Percentiles rank a stretch among this genome's conserved stretches.
Conservation (phyloP, 2,888 invertebrate species). For the Ormyrus nitidulus region DNA sequence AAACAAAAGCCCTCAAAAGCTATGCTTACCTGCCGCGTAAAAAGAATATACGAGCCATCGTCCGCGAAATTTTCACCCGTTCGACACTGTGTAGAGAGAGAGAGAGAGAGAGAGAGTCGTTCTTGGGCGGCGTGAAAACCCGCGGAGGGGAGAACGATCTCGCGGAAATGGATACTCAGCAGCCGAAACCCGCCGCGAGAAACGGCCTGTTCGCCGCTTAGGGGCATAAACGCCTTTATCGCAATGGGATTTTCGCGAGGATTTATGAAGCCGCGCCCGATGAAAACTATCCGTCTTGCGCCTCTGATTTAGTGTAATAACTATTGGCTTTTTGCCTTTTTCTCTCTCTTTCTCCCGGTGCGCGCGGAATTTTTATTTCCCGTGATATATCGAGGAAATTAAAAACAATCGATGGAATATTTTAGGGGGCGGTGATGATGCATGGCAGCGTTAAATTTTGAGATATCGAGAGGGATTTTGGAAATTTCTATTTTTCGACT, state of each 20-base stretch:
- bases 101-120: neutral
- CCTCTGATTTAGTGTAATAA: neutral
- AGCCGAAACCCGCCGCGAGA: neutral
- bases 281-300: slow-evolving; percentile 68
- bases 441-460: too few species aligned
- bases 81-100: neutral
- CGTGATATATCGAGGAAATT: too few species aligned
- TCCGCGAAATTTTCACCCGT: neutral
- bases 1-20: too few species aligned
- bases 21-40: neutral
- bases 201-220: neutral
- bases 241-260: slow-evolving; percentile 59
- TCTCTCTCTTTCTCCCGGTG: neutral
- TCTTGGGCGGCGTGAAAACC: neutral
- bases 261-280: slow-evolving; percentile 62
- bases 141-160: neutral
- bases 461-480: too few species aligned
- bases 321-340: neutral
- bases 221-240: slow-evolving; percentile 46
- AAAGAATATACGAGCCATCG: neutral
- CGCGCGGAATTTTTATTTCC: too few species aligned
- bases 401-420: too few species aligned
- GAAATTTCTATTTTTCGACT: too few species aligned
- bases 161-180: neutral
- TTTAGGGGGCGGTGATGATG: too few species aligned